Evolutionary conservation across 2,888 invertebrate species (phyloP), one percentile per base, ranked within the genome.

Genomic region (Thymelicus acteon): DNA sequence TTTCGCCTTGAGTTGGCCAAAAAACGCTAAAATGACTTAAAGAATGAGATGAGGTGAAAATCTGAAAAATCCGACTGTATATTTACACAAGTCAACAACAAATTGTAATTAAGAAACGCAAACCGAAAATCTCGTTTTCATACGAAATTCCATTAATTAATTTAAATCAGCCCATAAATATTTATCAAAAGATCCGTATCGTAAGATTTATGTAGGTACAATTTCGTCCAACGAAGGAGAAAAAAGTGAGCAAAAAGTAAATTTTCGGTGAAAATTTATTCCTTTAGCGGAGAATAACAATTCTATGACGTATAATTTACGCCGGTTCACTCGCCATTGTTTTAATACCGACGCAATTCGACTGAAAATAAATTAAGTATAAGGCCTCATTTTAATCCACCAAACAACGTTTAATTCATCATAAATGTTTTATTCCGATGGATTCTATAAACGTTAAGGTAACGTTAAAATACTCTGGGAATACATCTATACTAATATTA

Each of bases 241-340:
- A 68, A 77, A 77, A 80, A 74, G 74, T 74, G 76, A 72, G 73
- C 73, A 75, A 73, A 76, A 76, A 75, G 73, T 78, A 75, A 79
- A 78, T 77, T 78, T 75, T 75, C 71, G 70, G 72, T 75, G 75
- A 73, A 77, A 82, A 84, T 82, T 80, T 80, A 83, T 85, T 83
- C 76, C 76, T 79, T 76, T 76, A 75, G 72, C 78, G 75, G 73
- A 67, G 78, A 80, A 82, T 78, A 80, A 80, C 79, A 80, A 78
- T 76, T 75, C 77, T 77, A 78, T 76, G 78, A 81, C 81, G 80
- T 79, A 82, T 84, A 85, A 84, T 85, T 85, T 82, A 81, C 81
- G 75, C 74, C 73, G 70, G 73, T 75, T 75, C 75, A 67, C 74
- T 76, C 79, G 71, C 77, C 77, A 80, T 80, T 79, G 81, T 81